Conservation (phyloP, 1,140 invertebrate species). For the Nylanderia fulva region DNA sequence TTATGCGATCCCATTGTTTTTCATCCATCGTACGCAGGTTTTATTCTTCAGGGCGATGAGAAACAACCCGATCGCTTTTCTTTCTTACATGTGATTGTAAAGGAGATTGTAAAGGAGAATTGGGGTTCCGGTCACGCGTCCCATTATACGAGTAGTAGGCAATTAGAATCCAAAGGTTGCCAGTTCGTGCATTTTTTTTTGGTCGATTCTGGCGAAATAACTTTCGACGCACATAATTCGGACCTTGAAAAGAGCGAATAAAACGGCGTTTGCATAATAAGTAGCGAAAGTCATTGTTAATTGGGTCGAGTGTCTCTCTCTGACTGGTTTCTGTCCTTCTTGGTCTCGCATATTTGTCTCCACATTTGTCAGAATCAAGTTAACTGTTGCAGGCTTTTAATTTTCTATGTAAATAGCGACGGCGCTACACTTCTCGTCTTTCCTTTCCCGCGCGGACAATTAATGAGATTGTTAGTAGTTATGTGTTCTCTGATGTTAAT, state of each 20-base stretch:
- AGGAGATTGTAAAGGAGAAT: conserved; percentile 36
- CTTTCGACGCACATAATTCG: not conserved
- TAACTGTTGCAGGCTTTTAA: conserved; percentile 7
- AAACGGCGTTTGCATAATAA: conserved; percentile 30
- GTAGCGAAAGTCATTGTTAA: conserved; percentile 31
- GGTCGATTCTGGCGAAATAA: not conserved
- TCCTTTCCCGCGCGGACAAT: not conserved
- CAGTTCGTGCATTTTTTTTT: not conserved
- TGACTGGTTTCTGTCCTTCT: not conserved
- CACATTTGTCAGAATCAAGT: not conserved
- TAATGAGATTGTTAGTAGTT: conserved; percentile 33
- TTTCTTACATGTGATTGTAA: conserved; percentile 34
- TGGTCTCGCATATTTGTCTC: too few relatives aligned
- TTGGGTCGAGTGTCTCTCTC: not conserved
- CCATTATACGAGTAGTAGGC: conserved; percentile 47
- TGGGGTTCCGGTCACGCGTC: conserved; percentile 28
- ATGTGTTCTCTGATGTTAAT: not conserved
- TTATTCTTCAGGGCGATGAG: not conserved
- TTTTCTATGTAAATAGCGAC: conserved; percentile 4
- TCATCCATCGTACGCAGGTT: conserved; percentile 26
- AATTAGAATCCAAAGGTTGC: conserved; percentile 41
- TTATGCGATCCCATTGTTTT: conserved; percentile 26
- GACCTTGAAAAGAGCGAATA: conserved; percentile 48
- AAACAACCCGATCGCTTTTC: conserved; percentile 19
- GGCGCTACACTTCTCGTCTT: conserved; percentile 25